Evolutionary conservation across 2,888 invertebrate genomes (phyloP), one percentile per base, ranked within the genome.

Genomic region (Zelleria hepariella): DNA sequence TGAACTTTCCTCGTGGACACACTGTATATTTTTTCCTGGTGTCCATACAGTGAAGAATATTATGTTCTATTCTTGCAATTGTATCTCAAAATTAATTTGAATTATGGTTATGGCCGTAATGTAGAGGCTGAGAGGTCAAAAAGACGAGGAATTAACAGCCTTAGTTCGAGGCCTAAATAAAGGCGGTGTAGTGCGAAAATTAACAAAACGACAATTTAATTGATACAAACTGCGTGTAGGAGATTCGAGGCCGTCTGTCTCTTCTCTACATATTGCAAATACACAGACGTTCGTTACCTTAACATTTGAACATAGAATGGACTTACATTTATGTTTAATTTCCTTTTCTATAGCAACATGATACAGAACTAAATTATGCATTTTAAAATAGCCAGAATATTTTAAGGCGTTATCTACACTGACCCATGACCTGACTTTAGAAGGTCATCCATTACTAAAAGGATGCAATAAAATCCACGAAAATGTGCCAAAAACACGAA

Each of bases 161-260:
- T 55, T 42, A 55, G 20, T 47, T 48, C 25, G 57, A 57, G 57
- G 48, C 47, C 57, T 18, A 57, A 48, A 57, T 47, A 48, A 23
- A 57, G 47, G 23, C 47, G 78, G 73, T 72, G 71, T 73, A 69
- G 66, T 69, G 75, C 78, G 72, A 79, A 81, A 80, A 82, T 82
- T 81, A 80, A 76, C 75, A 73, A 74, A 73, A 78, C 75, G 79
- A 72, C 75, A 69, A 75, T 81, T 84, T 82, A 85, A 87, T 87
- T 86, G 82, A 80, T 76, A 81, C 71, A 77, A 80, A 84, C 77
- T 73, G 77, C 73, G 65, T 64, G 62, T 63, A 68, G 67, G 68
- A 69, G 67, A 64, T 64, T 62, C 63, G 67, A 70, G 69, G 68
- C 64, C 69, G 64, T 55, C 7, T 42, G 32, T 15, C 32, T 42